Conservation (phyloP, 1,140 invertebrate genomes). For the Zophobas morio region DNA sequence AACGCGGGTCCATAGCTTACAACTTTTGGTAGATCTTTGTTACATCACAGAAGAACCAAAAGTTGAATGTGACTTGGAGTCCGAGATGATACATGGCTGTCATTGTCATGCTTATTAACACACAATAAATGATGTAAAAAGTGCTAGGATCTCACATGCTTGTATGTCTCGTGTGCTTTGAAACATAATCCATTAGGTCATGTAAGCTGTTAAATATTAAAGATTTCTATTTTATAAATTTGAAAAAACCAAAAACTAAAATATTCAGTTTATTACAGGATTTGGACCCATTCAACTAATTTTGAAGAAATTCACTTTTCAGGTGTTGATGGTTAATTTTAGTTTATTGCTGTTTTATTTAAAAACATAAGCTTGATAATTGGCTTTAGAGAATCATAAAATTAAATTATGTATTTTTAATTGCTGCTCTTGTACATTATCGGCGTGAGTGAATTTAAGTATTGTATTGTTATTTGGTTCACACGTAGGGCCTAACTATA, state of each 20-base stretch:
- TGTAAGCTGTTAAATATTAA: neutral
- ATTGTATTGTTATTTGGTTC: constrained; percentile 31
- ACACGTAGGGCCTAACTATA: constrained; percentile 35
- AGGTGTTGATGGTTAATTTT: constrained; percentile 46
- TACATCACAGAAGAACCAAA: no score
- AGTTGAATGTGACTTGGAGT: no score
- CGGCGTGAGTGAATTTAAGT: constrained; percentile 10
- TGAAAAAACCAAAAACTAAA: constrained; percentile 18
- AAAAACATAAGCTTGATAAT: constrained; percentile 35
- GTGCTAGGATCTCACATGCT: neutral
- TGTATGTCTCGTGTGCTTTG: neutral
- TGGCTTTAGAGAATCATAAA: constrained; percentile 33
- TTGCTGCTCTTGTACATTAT: constrained; percentile 27
- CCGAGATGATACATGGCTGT: no score
- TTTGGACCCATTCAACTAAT: constrained; percentile 42
- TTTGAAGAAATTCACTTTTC: constrained; percentile 33
- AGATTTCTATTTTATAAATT: no score
- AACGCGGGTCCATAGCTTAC: no score
- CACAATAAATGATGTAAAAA: neutral
- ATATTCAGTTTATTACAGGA: constrained; percentile 44
- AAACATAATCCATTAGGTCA: neutral
- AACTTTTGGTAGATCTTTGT: no score
- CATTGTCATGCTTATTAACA: no score
- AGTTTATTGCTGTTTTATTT: constrained; percentile 44
- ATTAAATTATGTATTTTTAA: constrained; percentile 36